Conservation (phyloP, 2,113 vertebrate species). For the Lathamus discolor region DNA sequence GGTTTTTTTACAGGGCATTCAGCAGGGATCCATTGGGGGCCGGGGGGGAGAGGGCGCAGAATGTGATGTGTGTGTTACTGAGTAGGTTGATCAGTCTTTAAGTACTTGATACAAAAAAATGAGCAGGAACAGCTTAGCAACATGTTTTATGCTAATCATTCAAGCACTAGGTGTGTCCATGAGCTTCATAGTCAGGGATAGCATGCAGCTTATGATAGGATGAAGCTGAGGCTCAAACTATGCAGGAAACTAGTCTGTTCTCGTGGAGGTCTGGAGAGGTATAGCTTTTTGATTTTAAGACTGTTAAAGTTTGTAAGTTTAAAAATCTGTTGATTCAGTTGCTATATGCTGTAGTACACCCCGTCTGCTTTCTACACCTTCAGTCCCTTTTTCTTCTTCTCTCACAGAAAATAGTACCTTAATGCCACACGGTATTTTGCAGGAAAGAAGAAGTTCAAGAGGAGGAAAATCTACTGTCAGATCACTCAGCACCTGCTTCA, state of each 20-base stretch:
- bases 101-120: background rate
- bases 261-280: background rate
- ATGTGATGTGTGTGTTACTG: background rate
- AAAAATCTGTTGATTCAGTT: background rate
- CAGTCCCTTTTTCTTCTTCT: background rate
- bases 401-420: background rate
- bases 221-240: background rate
- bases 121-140: background rate
- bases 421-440: slow-evolving; percentile 20
- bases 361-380: background rate
- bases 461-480: slow-evolving; percentile 92
- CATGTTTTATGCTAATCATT: background rate
- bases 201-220: background rate
- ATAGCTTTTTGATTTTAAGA: background rate
- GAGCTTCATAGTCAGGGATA: background rate
- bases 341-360: background rate
- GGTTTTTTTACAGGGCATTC: background rate
- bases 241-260: background rate
- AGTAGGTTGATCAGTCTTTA: background rate
- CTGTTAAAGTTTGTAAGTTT: background rate
- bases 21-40: background rate
- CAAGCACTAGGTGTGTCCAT: background rate
- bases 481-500: slow-evolving; percentile 94
- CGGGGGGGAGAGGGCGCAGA: background rate
- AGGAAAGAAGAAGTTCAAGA: slow-evolving; percentile 87